Evolutionary conservation across 1,140 invertebrate species (phyloP).

Genomic region (Bombus soroeensis): DNA sequence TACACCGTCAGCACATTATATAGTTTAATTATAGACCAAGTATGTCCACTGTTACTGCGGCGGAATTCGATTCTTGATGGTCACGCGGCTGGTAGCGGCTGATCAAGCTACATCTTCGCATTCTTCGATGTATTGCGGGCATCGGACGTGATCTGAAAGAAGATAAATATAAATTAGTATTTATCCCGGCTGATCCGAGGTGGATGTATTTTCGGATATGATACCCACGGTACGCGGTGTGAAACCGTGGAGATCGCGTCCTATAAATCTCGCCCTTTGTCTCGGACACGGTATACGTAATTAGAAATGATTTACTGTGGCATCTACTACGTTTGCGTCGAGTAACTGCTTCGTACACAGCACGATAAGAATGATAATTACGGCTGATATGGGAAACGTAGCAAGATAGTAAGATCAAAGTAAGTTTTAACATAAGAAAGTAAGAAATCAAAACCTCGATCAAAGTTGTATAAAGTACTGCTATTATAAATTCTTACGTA

Average conservation of each 20-base stretch:
- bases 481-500: no score
- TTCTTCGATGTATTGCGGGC: neutral
- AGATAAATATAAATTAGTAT: conserved; percentile 56
- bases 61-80: conserved; percentile 20
- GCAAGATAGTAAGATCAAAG: no score
- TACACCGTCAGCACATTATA: conserved; percentile 17
- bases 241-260: neutral
- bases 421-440: no score
- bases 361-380: neutral
- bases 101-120: conserved; percentile 25
- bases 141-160: conserved; percentile 54
- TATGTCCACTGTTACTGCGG: conserved; percentile 28
- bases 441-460: neutral
- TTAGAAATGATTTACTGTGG: conserved; percentile 19
- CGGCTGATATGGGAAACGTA: neutral
- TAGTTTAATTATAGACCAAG: conserved; percentile 38
- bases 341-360: neutral
- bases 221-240: conserved; percentile 4
- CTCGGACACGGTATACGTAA: neutral
- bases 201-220: conserved; percentile 37
- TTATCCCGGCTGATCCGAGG: neutral
- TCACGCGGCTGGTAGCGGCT: conserved; percentile 1
- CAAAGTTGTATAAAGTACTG: neutral
- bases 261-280: conserved; percentile 12
- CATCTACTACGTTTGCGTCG: neutral